phyloP scores from a whole-genome alignment of 2,113 vertebrate genomes.

The Solenodon paradoxus region DNA sequence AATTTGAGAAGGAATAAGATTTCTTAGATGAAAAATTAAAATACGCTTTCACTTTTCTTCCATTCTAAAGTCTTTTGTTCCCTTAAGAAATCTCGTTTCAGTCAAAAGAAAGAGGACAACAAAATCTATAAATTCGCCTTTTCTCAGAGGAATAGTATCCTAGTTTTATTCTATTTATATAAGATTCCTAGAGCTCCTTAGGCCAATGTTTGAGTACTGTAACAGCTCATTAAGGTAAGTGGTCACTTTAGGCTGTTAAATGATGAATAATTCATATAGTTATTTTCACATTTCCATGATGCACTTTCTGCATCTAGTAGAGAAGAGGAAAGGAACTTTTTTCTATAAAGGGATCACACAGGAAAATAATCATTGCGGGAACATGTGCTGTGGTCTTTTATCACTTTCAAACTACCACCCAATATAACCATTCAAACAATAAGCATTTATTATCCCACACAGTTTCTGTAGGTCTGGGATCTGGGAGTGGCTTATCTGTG shows the following conservation, averaged over 20 bases:
- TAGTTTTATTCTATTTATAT: conserved; percentile 22
- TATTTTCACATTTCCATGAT: not conserved
- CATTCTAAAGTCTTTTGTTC: not conserved
- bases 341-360: not conserved
- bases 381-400: not conserved
- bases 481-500: not conserved
- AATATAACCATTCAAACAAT: not conserved
- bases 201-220: not conserved
- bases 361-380: not conserved
- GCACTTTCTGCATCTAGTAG: not conserved
- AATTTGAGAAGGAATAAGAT: not conserved
- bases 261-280: conserved; percentile 34
- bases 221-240: conserved; percentile 30
- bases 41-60: not conserved
- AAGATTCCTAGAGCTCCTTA: not conserved
- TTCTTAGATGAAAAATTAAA: not conserved
- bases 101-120: not conserved
- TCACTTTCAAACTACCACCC: not conserved
- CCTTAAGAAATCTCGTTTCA: not conserved
- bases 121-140: not conserved
- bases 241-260: conserved; percentile 12
- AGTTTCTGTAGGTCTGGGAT: not conserved
- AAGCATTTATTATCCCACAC: not conserved
- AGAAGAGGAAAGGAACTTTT: not conserved
- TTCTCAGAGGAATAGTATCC: not conserved